These are phyloP conservation scores for Abrostola tripartita DNA, from an alignment of 2,888 invertebrate species.

Conservation along the genomic window DNA sequence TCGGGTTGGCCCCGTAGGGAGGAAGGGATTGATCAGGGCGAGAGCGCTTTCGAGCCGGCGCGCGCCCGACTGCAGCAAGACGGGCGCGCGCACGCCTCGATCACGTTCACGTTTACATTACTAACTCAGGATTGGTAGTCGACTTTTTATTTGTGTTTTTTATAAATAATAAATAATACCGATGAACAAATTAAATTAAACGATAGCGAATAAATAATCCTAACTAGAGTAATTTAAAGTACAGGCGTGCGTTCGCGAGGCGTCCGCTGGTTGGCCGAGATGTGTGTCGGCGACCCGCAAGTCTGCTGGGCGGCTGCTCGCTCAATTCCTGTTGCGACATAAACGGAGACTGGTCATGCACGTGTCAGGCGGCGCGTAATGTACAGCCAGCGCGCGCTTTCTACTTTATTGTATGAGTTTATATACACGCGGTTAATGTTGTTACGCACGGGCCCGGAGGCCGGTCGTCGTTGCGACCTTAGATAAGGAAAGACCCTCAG, in stretches of 20 bases:
- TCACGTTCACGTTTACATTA: slow-evolving; percentile 73
- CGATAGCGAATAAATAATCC: slow-evolving; percentile 87
- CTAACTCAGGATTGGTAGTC: slow-evolving; percentile 83
- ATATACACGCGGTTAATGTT: slow-evolving; percentile 88
- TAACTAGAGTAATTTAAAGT: slow-evolving; percentile 86
- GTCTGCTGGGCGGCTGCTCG: slow-evolving; percentile 82
- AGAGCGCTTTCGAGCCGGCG: slow-evolving; percentile 74
- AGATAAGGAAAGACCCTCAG: slow-evolving; percentile 89
- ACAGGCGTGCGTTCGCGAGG: slow-evolving; percentile 84
- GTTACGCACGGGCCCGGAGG: slow-evolving; percentile 86
- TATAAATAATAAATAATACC: slow-evolving; percentile 83
- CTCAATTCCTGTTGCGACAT: slow-evolving; percentile 88
- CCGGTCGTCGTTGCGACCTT: slow-evolving; percentile 81
- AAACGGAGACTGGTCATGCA: slow-evolving; percentile 89
- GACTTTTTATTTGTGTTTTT: slow-evolving; percentile 83
- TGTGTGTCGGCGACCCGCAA: slow-evolving; percentile 84
- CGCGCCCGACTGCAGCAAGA: slow-evolving; percentile 62
- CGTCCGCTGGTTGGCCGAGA: slow-evolving; percentile 84
- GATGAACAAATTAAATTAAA: slow-evolving; percentile 88
- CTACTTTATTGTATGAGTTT: slow-evolving; percentile 83
- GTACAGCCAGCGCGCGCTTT: slow-evolving; percentile 87
- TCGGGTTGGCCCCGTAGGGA: slow-evolving; percentile 79
- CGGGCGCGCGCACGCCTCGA: slow-evolving; percentile 68
- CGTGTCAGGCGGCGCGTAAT: slow-evolving; percentile 86
- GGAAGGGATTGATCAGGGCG: slow-evolving; percentile 70